These are phyloP conservation scores for Charaxes varanes DNA, from an alignment of 1,140 invertebrate species.

Conservation along the genomic window DNA sequence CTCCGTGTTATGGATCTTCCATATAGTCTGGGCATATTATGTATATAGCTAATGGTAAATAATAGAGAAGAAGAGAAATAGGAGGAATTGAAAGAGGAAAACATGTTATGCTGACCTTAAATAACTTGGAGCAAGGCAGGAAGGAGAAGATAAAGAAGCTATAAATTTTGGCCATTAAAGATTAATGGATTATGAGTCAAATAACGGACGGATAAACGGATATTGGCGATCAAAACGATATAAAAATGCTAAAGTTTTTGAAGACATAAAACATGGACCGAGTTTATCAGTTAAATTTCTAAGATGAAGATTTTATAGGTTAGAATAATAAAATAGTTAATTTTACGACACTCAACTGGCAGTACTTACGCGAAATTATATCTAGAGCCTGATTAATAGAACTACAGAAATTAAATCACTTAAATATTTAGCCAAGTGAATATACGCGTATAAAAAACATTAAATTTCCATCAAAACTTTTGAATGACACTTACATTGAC, in stretches of 20 bases:
- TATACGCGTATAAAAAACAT: too few species aligned
- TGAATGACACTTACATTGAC: too few species aligned
- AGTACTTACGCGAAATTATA: conserved; percentile 2
- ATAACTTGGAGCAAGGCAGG: too few species aligned
- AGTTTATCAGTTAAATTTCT: conserved; percentile 3
- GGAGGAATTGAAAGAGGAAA: too few species aligned
- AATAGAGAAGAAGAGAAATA: too few species aligned
- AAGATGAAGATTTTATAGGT: conserved; percentile 15
- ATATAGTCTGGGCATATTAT: too few species aligned
- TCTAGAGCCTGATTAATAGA: neutral
- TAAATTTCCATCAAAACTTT: too few species aligned
- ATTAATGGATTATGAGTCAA: neutral
- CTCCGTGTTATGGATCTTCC: too few species aligned
- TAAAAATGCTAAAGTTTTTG: neutral
- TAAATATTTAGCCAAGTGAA: neutral
- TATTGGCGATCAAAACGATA: neutral
- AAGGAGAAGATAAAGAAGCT: too few species aligned
- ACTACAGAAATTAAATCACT: neutral
- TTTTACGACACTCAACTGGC: conserved; percentile 13
- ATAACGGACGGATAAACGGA: conserved; percentile 2
- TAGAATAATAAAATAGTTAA: conserved; percentile 18
- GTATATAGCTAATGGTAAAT: too few species aligned
- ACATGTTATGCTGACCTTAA: too few species aligned
- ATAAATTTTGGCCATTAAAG: too few species aligned
- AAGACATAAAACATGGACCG: conserved; percentile 9